Conservation (phyloP, 2,888 invertebrate species). For the Drepanosiphum platanoidis region DNA sequence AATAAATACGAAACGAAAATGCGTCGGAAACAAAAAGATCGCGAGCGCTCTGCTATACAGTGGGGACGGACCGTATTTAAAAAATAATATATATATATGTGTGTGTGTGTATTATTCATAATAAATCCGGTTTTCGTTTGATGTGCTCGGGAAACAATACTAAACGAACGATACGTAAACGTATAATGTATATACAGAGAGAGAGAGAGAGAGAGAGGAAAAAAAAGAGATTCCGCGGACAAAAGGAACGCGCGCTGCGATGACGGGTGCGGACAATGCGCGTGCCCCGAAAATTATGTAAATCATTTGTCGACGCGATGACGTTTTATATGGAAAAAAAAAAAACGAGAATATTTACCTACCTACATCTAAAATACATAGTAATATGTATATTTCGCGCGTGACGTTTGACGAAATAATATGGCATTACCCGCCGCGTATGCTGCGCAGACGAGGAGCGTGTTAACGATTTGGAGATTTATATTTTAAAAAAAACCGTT, state of each 20-base stretch:
- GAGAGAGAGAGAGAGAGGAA: neutral
- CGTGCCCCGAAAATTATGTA: constrained; percentile 45
- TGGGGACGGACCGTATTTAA: neutral
- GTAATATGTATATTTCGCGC: neutral
- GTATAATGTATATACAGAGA: too few relatives aligned
- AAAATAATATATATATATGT: neutral
- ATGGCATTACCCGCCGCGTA: neutral
- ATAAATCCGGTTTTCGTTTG: constrained; percentile 43
- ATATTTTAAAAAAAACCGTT: neutral
- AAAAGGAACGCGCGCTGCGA: constrained; percentile 25
- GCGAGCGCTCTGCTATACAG: neutral
- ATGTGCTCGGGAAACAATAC: constrained; percentile 34
- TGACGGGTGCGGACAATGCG: constrained; percentile 21
- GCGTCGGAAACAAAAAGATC: constrained; percentile 21
- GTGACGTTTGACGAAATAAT: neutral
- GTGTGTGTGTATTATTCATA: too few relatives aligned
- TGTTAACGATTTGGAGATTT: neutral
- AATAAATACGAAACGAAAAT: neutral
- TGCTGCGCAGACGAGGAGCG: neutral
- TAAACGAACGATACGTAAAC: neutral
- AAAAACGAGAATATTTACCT: neutral
- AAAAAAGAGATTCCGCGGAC: neutral
- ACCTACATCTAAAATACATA: neutral
- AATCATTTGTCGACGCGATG: constrained; percentile 30
- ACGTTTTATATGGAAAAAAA: constrained; percentile 8